These are phyloP conservation scores for Serripes groenlandicus DNA, from an alignment of 2,888 invertebrate species.

Conservation along the genomic window DNA sequence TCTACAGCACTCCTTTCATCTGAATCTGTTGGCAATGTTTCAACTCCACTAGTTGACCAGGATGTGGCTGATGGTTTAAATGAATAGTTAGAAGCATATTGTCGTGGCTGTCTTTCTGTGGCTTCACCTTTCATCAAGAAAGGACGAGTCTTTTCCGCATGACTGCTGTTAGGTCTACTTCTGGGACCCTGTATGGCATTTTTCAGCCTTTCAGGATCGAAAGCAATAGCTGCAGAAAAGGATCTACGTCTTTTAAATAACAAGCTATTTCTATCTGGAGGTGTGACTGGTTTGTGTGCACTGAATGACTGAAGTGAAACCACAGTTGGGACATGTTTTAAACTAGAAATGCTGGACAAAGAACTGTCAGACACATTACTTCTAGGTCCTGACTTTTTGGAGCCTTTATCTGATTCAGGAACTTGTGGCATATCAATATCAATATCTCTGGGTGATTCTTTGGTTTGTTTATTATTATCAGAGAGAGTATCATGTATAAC, in stretches of 20 bases:
- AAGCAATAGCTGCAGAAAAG: constrained; percentile 9
- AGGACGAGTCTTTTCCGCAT: constrained; percentile 14
- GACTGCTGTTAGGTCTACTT: constrained; percentile 10
- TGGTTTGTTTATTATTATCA: not conserved
- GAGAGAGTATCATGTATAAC: not conserved
- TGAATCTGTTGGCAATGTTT: not conserved
- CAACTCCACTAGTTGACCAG: constrained; percentile 13
- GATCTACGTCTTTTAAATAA: constrained; percentile 8
- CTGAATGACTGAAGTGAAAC: constrained; percentile 8
- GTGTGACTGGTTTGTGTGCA: not conserved
- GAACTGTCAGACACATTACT: constrained; percentile 8
- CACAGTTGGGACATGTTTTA: not conserved
- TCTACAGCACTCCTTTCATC: not conserved
- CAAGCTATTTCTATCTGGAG: not conserved
- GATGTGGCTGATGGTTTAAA: not conserved
- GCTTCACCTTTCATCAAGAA: not conserved
- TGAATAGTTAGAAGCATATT: not conserved
- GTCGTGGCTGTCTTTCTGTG: constrained; percentile 1
- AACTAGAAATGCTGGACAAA: constrained; percentile 2
- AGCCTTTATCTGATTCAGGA: not conserved
- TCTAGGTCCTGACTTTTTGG: not conserved
- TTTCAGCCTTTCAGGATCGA: constrained; percentile 15
- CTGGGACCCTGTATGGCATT: constrained; percentile 16
- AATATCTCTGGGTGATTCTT: not conserved
- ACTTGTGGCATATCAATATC: not conserved